phyloP scores from a whole-genome alignment of 2,113 vertebrate species.

The Hiodon tergisus region DNA sequence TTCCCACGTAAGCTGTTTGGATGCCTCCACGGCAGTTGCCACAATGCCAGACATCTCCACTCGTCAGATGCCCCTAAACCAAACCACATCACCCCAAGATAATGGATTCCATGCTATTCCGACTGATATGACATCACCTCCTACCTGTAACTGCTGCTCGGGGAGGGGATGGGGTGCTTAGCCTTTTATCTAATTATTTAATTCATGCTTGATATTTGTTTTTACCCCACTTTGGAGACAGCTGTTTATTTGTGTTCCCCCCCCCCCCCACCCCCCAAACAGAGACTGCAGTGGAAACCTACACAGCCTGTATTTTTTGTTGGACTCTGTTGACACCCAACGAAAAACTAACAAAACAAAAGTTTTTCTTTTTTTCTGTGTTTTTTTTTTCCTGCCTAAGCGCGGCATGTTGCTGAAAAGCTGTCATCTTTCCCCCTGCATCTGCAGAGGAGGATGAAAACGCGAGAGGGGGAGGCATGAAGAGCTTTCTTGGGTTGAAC shows the following conservation, averaged over 20 bases:
- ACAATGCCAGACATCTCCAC: neutral
- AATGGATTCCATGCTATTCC: neutral
- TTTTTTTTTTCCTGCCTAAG: neutral
- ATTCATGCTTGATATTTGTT: neutral
- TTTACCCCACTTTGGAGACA: neutral
- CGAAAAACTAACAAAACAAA: neutral
- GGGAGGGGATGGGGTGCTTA: neutral
- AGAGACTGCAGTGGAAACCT: neutral
- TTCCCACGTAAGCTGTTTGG: neutral
- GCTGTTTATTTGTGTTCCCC: neutral
- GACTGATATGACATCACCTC: neutral
- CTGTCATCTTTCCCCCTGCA: neutral
- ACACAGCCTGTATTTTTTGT: neutral
- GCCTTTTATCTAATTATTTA: neutral
- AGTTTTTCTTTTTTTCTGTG: neutral
- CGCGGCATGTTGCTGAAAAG: slow-evolving; percentile 4
- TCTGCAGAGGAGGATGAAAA: slow-evolving; percentile 11
- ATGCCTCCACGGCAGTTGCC: neutral
- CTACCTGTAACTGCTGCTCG: neutral
- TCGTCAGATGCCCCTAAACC: neutral
- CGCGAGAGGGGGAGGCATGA: neutral
- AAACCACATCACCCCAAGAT: neutral
- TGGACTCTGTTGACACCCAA: neutral
- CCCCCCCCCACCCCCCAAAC: neutral
- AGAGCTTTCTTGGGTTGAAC: neutral